Evolutionary conservation across 2,797 vertebrate species (phyloP), one percentile per base, ranked within the genome.

Genomic region (Anguilla anguilla): DNA sequence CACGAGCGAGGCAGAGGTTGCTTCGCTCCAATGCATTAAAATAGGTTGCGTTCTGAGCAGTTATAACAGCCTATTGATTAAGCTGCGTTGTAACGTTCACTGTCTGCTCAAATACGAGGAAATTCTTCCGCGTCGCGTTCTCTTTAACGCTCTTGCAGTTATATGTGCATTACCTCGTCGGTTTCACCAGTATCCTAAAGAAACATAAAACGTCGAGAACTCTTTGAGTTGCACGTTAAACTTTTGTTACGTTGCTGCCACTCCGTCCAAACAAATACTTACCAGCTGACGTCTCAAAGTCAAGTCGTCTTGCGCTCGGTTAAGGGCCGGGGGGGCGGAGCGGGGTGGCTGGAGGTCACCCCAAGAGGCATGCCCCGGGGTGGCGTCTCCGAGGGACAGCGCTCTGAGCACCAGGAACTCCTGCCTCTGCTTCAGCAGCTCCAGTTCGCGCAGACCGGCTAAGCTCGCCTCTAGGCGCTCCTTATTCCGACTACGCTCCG

Each of bases 381-480:
- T 90, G 28, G 92, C 92, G 89, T 94, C 93, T 84, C 93, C 96
- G 67, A 97, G 93, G 86, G 95, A 95, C 92, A 98, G 94, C 53
- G 97, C 97, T 83, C 96, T 95, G 89, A 97, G 95, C 87, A 98
- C 97, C 90, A 98, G 96, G 43, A 96, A 95, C 92, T 97, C 97
- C 94, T 98, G 98, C 85, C 96, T 94, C 94, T 97, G 96, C 90
- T 96, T 96, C 90, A 97, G 95, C 89, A 97, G 94, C 90, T 97
- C 97, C 93, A 98, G 96, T 92, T 97, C 97, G 83, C 97, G 97
- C 89, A 98, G 93, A 39, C 97, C 97, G 90, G 97, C 94, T 93
- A 98, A 92, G 93, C 96, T 97, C 84, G 96, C 96, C 92, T 97
- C 97, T 92, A 98, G 92, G 88, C 96, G 96, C 92, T 96, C 96